A percentile compares a stretch with the other conserved stretches of the same genome.
Conservation (phyloP, 2,888 invertebrate genomes). For the Octodonta nipae region DNA sequence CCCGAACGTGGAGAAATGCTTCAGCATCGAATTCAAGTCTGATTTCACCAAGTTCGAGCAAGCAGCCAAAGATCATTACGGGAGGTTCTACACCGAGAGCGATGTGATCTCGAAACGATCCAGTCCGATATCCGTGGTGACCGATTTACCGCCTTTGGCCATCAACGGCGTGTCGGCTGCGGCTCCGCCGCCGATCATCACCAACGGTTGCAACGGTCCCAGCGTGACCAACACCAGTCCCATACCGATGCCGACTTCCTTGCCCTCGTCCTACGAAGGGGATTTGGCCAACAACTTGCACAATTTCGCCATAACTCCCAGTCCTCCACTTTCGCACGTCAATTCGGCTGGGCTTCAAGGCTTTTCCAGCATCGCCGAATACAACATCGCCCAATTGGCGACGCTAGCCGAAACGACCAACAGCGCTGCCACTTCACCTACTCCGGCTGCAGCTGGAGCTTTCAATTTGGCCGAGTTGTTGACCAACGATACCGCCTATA, state of each 20-base stretch:
- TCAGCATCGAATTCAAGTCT: conserved; percentile 68
- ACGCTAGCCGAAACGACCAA: conserved; percentile 59
- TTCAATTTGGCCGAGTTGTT: conserved; percentile 68
- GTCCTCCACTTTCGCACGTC: conserved; percentile 23
- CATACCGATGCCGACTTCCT: conserved; percentile 51
- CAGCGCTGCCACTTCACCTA: conserved; percentile 30
- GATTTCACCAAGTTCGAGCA: conserved; percentile 67
- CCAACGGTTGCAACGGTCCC: conserved; percentile 26
- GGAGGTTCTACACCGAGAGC: conserved; percentile 56
- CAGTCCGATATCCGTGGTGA: conserved; percentile 38
- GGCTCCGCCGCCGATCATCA: conserved; percentile 15
- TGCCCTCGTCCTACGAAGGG: conserved; percentile 68
- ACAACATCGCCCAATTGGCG: conserved; percentile 72
- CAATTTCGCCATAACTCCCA: conserved; percentile 26
- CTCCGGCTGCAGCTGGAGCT: conserved; percentile 49
- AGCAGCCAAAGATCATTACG: conserved; percentile 53
- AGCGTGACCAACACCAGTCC: conserved; percentile 56
- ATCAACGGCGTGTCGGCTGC: conserved; percentile 21
- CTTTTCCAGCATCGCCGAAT: conserved; percentile 67
- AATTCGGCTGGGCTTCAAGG: conserved; percentile 36
- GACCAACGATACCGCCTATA: conserved; percentile 67
- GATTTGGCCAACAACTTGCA: conserved; percentile 41
- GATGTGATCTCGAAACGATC: conserved; percentile 25
- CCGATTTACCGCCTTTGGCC: conserved; percentile 28
- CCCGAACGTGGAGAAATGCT: conserved; percentile 68